phyloP scores from a whole-genome alignment of 2,797 vertebrate genomes.

The Clamator glandarius region DNA sequence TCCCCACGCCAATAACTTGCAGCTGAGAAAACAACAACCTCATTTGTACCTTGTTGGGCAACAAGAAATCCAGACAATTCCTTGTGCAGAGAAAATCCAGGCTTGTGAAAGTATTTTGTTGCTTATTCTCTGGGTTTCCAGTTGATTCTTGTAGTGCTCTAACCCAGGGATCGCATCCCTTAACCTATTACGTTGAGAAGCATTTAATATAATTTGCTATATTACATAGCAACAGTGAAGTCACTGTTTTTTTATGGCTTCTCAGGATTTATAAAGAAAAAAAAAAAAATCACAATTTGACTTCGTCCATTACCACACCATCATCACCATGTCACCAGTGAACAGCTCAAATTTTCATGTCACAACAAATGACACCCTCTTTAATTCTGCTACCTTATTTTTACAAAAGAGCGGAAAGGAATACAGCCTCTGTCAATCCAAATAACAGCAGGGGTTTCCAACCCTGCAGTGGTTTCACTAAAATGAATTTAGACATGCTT shows the following conservation, averaged over 20 bases:
- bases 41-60: not conserved
- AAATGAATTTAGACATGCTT: not conserved
- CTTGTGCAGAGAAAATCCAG: not conserved
- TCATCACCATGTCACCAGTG: not conserved
- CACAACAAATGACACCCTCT: not conserved
- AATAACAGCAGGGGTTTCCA: not conserved
- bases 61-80: not conserved
- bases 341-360: not conserved
- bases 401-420: not conserved
- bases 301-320: not conserved
- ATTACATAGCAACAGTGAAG: not conserved
- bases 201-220: not conserved
- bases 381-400: not conserved
- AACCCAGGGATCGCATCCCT: not conserved
- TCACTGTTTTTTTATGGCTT: not conserved
- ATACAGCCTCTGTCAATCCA: not conserved
- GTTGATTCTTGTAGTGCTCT: not conserved
- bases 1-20: not conserved
- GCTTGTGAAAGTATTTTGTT: not conserved
- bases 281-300: not conserved
- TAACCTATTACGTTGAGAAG: not conserved
- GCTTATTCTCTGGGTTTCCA: not conserved
- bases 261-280: not conserved
- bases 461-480: not conserved
- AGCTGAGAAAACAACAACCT: constrained; percentile 28